These are phyloP conservation scores for Alligator mississippiensis DNA, from an alignment of 2,113 vertebrate species.

Conservation along the genomic window DNA sequence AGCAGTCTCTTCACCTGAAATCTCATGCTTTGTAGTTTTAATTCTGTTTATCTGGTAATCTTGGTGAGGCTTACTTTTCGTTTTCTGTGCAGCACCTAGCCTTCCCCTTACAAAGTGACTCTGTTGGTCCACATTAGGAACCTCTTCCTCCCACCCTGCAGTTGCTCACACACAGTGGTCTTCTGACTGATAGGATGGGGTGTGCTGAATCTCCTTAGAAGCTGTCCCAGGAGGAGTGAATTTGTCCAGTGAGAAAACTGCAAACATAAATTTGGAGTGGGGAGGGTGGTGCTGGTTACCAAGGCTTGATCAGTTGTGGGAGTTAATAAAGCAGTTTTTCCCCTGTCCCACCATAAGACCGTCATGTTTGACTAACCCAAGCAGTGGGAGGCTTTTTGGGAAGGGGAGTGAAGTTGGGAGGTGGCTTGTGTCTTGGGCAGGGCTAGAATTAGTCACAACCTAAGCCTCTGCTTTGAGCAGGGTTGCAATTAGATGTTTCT, in stretches of 20 bases:
- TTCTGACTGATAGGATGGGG: not conserved
- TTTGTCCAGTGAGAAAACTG: not conserved
- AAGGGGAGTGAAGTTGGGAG: not conserved
- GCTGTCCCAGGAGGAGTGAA: not conserved
- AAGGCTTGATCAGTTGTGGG: not conserved
- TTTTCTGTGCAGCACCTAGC: not conserved
- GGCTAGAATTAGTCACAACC: not conserved
- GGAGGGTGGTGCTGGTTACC: not conserved
- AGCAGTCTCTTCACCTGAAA: not conserved
- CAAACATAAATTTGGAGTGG: not conserved
- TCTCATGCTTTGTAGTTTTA: not conserved
- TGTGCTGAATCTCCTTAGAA: not conserved
- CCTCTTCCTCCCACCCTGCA: not conserved
- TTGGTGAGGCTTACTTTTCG: not conserved
- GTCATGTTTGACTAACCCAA: not conserved
- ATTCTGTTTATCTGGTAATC: not conserved
- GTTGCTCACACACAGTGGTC: not conserved
- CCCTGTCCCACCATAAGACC: not conserved
- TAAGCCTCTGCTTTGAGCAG: not conserved
- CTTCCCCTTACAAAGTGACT: not conserved
- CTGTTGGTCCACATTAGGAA: not conserved
- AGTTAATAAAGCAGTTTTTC: not conserved
- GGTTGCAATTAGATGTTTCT: not conserved
- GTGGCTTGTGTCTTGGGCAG: not conserved
- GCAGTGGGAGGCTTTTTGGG: not conserved